Conservation (phyloP, 2,888 invertebrate genomes). For the Tricholauxania praeusta region DNA sequence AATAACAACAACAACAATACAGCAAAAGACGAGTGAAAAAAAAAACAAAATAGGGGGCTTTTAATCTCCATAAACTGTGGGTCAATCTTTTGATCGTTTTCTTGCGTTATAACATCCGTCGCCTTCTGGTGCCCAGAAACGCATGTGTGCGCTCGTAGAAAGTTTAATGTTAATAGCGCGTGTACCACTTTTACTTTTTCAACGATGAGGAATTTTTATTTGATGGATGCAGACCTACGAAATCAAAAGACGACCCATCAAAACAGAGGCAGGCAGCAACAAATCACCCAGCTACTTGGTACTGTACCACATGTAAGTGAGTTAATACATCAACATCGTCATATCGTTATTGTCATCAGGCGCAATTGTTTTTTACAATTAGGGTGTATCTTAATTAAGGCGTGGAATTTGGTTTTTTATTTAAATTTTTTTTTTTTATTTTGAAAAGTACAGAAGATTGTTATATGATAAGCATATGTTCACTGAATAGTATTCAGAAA, state of each 20-base stretch:
- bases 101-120: background rate
- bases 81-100: slow-evolving; percentile 24
- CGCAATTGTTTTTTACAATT: background rate
- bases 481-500: no score
- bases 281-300: background rate
- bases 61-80: slow-evolving; percentile 25
- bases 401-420: no score
- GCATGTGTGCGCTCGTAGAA: slow-evolving; percentile 1
- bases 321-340: slow-evolving; percentile 8
- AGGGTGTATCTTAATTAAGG: no score
- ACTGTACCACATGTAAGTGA: background rate
- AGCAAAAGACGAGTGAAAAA: background rate
- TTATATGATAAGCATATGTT: no score
- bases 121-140: no score
- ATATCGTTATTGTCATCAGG: slow-evolving; percentile 9
- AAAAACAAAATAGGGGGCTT: slow-evolving; percentile 13
- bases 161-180: slow-evolving; percentile 20
- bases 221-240: slow-evolving; percentile 8
- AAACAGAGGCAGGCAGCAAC: background rate
- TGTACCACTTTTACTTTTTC: slow-evolving; percentile 43
- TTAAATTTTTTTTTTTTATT: no score
- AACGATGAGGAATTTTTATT: slow-evolving; percentile 42
- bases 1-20: background rate
- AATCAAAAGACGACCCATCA: background rate
- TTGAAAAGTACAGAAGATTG: no score